Percentiles rank a stretch among this genome's conserved stretches.
phyloP scores from a whole-genome alignment of 2,888 invertebrate species.

The Helleia helle region DNA sequence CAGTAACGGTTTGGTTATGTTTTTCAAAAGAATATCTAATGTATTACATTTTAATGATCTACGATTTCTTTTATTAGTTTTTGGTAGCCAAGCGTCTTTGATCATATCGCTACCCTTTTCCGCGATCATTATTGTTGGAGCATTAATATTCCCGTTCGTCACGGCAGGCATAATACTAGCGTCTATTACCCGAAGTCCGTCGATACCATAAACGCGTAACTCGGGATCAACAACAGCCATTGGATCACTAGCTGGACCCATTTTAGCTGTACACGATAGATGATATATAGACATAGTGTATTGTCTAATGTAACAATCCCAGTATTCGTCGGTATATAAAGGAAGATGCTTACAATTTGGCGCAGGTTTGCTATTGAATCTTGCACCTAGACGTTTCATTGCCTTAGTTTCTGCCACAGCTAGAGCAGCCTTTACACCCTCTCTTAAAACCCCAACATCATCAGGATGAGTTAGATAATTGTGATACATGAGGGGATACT shows the following conservation, averaged over 20 bases:
- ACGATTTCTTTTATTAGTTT: slow-evolving; percentile 28
- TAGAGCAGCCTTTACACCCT: slow-evolving; percentile 89
- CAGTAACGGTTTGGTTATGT: neutral
- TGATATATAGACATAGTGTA: slow-evolving; percentile 93
- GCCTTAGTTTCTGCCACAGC: slow-evolving; percentile 86
- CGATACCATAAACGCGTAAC: slow-evolving; percentile 83
- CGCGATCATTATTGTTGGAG: slow-evolving; percentile 90
- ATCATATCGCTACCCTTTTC: slow-evolving; percentile 90
- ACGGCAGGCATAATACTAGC: slow-evolving; percentile 92
- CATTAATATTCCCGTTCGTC: slow-evolving; percentile 90
- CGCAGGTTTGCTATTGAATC: slow-evolving; percentile 80
- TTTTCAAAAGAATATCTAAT: slow-evolving; percentile 25
- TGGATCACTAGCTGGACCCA: slow-evolving; percentile 85
- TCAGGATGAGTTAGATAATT: slow-evolving; percentile 92
- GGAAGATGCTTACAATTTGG: slow-evolving; percentile 89
- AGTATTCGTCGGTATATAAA: slow-evolving; percentile 86
- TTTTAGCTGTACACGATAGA: slow-evolving; percentile 87
- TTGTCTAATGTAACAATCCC: slow-evolving; percentile 88
- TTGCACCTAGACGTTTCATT: slow-evolving; percentile 84
- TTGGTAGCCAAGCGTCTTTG: slow-evolving; percentile 78
- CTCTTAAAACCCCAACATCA: slow-evolving; percentile 87
- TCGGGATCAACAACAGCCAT: slow-evolving; percentile 88
- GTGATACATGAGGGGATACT: slow-evolving; percentile 91
- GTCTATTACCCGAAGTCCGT: slow-evolving; percentile 87
- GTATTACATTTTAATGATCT: slow-evolving; percentile 39